Evolutionary conservation across 2,888 invertebrate species (phyloP).

Genomic region (Nineta flava): DNA sequence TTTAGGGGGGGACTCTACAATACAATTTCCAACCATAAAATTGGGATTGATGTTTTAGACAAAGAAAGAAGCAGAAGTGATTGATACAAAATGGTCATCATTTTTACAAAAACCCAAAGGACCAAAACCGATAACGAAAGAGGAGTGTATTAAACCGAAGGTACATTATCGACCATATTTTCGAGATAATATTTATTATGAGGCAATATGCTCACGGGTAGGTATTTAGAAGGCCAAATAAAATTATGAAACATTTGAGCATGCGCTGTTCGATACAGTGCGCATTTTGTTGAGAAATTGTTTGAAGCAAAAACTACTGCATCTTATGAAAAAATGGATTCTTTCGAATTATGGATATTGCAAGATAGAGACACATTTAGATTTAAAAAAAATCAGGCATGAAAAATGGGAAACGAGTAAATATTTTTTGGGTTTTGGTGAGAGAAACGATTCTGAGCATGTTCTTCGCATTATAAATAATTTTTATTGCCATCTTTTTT

Average conservation of each 20-base stretch:
- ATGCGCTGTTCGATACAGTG: neutral
- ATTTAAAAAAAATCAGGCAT: neutral
- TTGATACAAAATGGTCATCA: conserved; percentile 46
- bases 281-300: neutral
- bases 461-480: neutral
- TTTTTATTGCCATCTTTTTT: too few species aligned
- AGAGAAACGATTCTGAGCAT: neutral
- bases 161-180: conserved; percentile 12
- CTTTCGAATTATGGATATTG: too few species aligned
- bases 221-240: neutral
- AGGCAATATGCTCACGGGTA: neutral
- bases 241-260: neutral
- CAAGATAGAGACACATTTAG: neutral
- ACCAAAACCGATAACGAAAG: conserved; percentile 37
- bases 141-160: conserved; percentile 17
- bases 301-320: neutral
- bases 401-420: neutral
- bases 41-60: too few species aligned
- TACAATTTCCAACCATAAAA: too few species aligned
- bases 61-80: too few species aligned
- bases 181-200: neutral
- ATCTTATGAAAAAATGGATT: neutral
- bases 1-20: too few species aligned
- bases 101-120: conserved; percentile 60
- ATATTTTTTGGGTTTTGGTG: neutral